A percentile compares a stretch with the other conserved stretches of the same genome.
Conservation (phyloP, 37 sponge, comb jelly and placozoan genomes). For the Halisarca cf. caerulea region DNA sequence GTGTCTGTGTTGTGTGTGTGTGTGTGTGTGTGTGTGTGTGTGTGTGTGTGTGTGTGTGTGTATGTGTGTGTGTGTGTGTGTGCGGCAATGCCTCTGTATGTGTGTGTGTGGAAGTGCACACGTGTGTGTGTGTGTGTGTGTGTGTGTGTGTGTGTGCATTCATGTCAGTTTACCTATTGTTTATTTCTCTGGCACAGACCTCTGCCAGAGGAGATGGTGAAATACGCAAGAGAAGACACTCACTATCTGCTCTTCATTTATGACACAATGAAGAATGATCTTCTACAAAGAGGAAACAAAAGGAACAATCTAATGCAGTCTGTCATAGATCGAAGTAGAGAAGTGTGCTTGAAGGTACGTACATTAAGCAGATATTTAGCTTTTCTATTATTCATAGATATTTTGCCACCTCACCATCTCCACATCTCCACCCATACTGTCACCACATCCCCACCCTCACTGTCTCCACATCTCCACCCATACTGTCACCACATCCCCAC, state of each 20-base stretch:
- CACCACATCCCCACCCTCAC: too few species aligned
- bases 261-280: conserved; percentile 87
- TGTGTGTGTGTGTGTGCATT: too few species aligned
- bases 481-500: neutral
- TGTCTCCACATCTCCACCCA: too few species aligned
- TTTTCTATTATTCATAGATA: too few species aligned
- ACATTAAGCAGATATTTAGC: neutral
- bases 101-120: too few species aligned
- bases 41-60: too few species aligned
- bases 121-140: too few species aligned
- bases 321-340: conserved; percentile 56
- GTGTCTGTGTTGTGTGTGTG: neutral
- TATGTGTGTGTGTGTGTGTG: too few species aligned
- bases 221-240: conserved; percentile 97
- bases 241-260: conserved; percentile 96
- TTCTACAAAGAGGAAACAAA: conserved; percentile 67
- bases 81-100: too few species aligned
- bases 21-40: too few species aligned
- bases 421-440: neutral
- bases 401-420: neutral
- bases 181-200: conserved; percentile 47
- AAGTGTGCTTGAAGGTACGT: conserved; percentile 58
- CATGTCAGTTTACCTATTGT: neutral
- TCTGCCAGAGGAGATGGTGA: conserved; percentile 82
- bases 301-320: conserved; percentile 36